Evolutionary conservation across 2,113 vertebrate species (phyloP), one percentile per base, ranked within the genome.

Genomic region (Marmota flaviventris): DNA sequence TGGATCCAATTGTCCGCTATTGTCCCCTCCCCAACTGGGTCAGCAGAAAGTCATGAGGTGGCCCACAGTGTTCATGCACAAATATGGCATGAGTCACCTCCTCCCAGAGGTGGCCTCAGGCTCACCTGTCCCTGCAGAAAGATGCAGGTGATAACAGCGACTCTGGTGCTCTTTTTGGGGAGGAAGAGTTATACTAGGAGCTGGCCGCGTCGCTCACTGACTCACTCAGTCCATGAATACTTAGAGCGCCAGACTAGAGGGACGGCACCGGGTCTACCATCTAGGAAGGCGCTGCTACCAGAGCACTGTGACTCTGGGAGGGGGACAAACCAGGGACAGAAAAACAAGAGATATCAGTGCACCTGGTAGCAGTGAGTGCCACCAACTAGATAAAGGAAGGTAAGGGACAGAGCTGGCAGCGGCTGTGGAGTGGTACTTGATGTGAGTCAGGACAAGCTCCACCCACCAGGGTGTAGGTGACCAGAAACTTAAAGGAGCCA

Each of bases 11-110:
- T 45, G 13, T 3, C 1, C 8, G 22, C 34, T 53, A 14, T 13
- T 16, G 34, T 69, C 63, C 11, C 9, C 39, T 63, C 29, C 25
- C 29, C 37, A 20, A 4, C 39, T 17, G 25, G 2, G n/a, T 89
- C 73, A 45, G 2, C 6, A 13, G 42, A 53, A 65, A 32, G 39
- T n/a, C 6, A 0, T 25, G 20, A 34, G 53, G n/a, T 29, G 18
- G 18, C 34, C 56, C 4, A 0, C 18, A 1, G 8, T 48, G 16
- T 76, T 85, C 51, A 27, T 4, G 8, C 2, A 0, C 73, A 48
- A 34, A 17, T 4, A 17, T 29, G 16, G 65, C 12, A 42, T 79
- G 45, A 27, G 6, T 32, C 79, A 27, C n/a, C 13, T 63, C 2
- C 61, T 63, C 61, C 9, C 22, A 45, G 8, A 45, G 29, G 22